Evolutionary conservation across 2,888 invertebrate species (phyloP).

Genomic region (Spodoptera exigua): DNA sequence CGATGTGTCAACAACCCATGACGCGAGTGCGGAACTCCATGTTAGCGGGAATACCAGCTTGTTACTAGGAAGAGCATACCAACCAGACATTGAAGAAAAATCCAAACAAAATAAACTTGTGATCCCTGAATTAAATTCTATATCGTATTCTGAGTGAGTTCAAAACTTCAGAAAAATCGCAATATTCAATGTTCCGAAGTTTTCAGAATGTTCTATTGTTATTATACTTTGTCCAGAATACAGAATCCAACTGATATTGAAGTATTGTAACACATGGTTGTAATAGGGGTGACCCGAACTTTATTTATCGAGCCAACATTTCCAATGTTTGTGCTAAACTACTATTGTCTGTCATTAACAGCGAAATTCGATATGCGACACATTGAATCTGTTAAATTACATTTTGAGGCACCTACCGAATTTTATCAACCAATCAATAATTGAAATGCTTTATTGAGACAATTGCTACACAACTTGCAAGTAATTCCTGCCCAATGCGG

Average conservation of each 20-base stretch:
- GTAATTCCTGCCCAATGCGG: slow-evolving; percentile 13
- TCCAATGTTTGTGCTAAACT: not conserved
- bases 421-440: slow-evolving; percentile 34
- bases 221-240: not conserved
- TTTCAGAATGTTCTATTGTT: not conserved
- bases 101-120: not conserved
- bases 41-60: slow-evolving; percentile 25
- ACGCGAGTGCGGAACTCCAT: slow-evolving; percentile 24
- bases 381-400: slow-evolving; percentile 4
- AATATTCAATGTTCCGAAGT: slow-evolving; percentile 7
- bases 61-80: slow-evolving; percentile 12
- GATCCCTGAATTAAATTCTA: not conserved
- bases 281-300: slow-evolving; percentile 5
- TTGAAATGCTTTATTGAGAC: slow-evolving; percentile 28
- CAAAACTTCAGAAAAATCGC: not conserved
- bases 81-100: slow-evolving; percentile 6
- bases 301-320: not conserved
- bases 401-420: not conserved
- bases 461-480: slow-evolving; percentile 30
- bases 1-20: slow-evolving; percentile 41
- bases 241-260: slow-evolving; percentile 1
- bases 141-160: not conserved
- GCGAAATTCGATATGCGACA: slow-evolving; percentile 1
- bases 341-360: slow-evolving; percentile 3
- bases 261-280: slow-evolving; percentile 2